Evolutionary conservation across 2,113 vertebrate species (phyloP).

Genomic region (Dipodomys merriami): DNA sequence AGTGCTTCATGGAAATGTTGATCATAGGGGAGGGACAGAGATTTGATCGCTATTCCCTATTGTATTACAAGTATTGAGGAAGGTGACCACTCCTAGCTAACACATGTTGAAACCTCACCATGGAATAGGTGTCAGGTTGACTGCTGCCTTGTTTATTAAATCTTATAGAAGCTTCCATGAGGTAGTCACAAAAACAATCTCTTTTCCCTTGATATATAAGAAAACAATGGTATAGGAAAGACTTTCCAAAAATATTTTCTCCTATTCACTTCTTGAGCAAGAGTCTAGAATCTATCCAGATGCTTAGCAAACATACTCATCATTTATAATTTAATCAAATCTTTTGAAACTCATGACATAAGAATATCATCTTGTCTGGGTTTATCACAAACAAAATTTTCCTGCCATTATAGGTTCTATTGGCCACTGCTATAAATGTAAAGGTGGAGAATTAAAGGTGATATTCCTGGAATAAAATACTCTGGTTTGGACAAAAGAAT

Average conservation of each 20-base stretch:
- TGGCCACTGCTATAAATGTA: not conserved
- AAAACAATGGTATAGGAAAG: not conserved
- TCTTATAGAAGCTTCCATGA: not conserved
- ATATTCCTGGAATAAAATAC: not conserved
- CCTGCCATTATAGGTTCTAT: not conserved
- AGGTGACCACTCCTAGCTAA: not conserved
- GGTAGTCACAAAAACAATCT: not conserved
- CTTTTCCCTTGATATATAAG: not conserved
- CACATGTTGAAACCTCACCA: not conserved
- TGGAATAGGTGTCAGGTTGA: not conserved
- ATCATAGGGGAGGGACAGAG: not conserved
- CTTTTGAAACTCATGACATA: not conserved
- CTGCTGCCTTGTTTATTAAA: not conserved
- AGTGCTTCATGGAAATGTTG: not conserved
- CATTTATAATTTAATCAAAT: conserved; percentile 6
- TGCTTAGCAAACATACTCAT: not conserved
- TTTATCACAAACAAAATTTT: not conserved
- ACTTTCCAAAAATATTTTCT: not conserved
- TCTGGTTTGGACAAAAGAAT: not conserved
- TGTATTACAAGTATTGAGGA: not conserved
- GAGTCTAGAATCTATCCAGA: not conserved
- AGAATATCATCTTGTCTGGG: not conserved
- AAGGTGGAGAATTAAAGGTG: not conserved
- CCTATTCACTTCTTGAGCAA: not conserved
- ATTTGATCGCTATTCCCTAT: not conserved